Evolutionary conservation across 2,888 invertebrate species (phyloP).

Genomic region (Yponomeuta plumbellus): DNA sequence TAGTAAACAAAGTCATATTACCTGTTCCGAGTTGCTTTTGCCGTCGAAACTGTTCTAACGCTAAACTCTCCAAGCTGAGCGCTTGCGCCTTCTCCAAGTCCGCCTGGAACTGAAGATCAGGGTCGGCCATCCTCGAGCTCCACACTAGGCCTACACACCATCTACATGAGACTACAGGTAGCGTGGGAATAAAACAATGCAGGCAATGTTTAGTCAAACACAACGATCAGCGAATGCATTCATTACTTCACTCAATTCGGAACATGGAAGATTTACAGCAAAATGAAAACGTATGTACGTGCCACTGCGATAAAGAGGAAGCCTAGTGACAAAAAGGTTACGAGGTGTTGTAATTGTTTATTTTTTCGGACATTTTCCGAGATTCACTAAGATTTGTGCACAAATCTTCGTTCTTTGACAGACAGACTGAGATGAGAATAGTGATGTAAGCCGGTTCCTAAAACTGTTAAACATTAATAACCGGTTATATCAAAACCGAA

Average conservation of each 20-base stretch:
- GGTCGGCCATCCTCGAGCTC: constrained; percentile 75
- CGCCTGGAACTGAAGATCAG: constrained; percentile 89
- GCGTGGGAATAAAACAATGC: constrained; percentile 51
- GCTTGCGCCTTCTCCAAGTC: constrained; percentile 93
- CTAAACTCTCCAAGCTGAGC: constrained; percentile 89
- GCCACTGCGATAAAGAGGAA: constrained; percentile 40
- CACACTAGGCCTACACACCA: constrained; percentile 28
- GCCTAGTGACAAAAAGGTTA: constrained; percentile 31
- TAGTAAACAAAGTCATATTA: neutral
- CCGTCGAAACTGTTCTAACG: constrained; percentile 87
- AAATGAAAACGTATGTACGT: constrained; percentile 21
- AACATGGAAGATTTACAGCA: constrained; percentile 28
- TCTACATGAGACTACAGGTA: constrained; percentile 46
- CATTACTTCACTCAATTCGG: constrained; percentile 26
- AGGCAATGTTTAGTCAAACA: constrained; percentile 25
- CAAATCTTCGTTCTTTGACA: neutral
- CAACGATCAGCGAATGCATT: constrained; percentile 34
- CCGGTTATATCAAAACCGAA: too few relatives aligned
- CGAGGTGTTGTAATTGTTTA: constrained; percentile 30
- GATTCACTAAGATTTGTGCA: constrained; percentile 26
- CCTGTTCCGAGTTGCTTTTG: constrained; percentile 64
- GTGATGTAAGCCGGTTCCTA: too few relatives aligned
- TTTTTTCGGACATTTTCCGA: constrained; percentile 47
- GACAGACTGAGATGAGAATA: too few relatives aligned
- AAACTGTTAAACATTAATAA: too few relatives aligned